Base-by-base conservation (phyloP, 2,797 vertebrate genomes). In the Arremon aurantiirostris region DNA sequence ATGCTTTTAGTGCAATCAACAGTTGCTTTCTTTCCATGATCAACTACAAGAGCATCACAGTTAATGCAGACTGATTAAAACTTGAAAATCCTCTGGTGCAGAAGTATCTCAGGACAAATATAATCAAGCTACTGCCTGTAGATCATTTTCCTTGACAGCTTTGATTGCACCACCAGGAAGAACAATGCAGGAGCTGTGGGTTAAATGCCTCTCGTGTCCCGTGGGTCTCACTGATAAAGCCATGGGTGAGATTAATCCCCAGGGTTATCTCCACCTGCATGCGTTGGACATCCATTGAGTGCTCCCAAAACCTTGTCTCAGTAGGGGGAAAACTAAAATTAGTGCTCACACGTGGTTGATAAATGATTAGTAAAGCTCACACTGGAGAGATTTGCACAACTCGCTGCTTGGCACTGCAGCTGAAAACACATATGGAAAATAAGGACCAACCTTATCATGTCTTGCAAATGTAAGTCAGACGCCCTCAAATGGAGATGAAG, bases 1-100 rank as follows among this genome's bases (percentile, higher is more conserved):
- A 89, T 94, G 96, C 90, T 96, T 96, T 97, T 95, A 96, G 94
- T 84, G 94, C 87, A 78, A 94, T 91, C 92, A 94, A 83, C 92
- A 93, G 85, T 85, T 92, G 76, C 84, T 92, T 91, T 82, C 84
- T 60, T 94, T 60, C 71, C 75, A 20, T 34, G 77, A 90, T 92
- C 83, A 95, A 75, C 90, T 94, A 78, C 72, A 73, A 72, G 79
- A 93, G 73, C 93, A 90, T 41, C 70, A 44, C 72, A 12, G 66
- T 91, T 96, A 93, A 95, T 82, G 94, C 70, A 56, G 71, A 64
- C 82, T 81, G 95, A 94, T 95, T 93, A 94, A 95, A 96, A 96
- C 81, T 50, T 82, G 69, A 94, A 77, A 90, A 81, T 73, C 55
- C 79, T 84, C 89, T 75, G 60, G 64, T 35, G 12, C 3, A 79